A percentile compares a stretch with the other conserved stretches of the same genome.
Evolutionary conservation across 92 coral and sea anemone genomes (phyloP).

Genomic region (Heliopora coerulea): DNA sequence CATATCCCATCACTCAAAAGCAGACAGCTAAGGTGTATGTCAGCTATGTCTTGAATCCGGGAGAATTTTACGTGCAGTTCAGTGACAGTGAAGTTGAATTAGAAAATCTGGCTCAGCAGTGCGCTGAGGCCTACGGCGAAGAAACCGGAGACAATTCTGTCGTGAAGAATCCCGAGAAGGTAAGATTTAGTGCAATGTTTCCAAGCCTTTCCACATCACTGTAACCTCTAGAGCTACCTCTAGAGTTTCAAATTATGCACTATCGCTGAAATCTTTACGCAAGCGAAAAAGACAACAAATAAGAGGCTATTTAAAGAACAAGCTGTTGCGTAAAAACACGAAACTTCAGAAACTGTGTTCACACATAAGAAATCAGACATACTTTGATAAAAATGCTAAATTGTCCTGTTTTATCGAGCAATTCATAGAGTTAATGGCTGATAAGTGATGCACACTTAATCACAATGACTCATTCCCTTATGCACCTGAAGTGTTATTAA

Average conservation of each 20-base stretch:
- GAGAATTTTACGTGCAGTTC: slow-evolving; percentile 72
- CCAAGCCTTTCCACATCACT: too few relatives aligned
- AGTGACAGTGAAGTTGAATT: slow-evolving; percentile 39
- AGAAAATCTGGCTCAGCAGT: slow-evolving; percentile 17
- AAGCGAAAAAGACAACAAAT: too few relatives aligned
- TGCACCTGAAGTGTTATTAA: slow-evolving; percentile 41
- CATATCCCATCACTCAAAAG: slow-evolving; percentile 26
- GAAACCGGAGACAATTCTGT: slow-evolving; percentile 31
- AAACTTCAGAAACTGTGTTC: too few relatives aligned
- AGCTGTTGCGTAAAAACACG: too few relatives aligned
- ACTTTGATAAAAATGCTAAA: slow-evolving; percentile 27
- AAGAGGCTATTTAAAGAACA: too few relatives aligned
- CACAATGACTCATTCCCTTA: slow-evolving; percentile 58
- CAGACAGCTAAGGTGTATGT: slow-evolving; percentile 58
- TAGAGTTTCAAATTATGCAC: too few relatives aligned
- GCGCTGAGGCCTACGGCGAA: slow-evolving; percentile 30
- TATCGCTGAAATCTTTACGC: too few relatives aligned
- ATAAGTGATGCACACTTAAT: slow-evolving; percentile 19
- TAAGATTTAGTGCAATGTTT: too few relatives aligned
- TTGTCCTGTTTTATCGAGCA: slow-evolving; percentile 38
- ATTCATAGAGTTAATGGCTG: too few relatives aligned
- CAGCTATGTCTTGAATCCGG: slow-evolving; percentile 61
- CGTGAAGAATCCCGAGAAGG: slow-evolving; percentile 38
- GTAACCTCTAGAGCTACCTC: too few relatives aligned
- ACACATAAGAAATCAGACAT: slow-evolving; percentile 53